Conservation (phyloP, 2,113 vertebrate species). For the Pseudopodoces humilis region DNA sequence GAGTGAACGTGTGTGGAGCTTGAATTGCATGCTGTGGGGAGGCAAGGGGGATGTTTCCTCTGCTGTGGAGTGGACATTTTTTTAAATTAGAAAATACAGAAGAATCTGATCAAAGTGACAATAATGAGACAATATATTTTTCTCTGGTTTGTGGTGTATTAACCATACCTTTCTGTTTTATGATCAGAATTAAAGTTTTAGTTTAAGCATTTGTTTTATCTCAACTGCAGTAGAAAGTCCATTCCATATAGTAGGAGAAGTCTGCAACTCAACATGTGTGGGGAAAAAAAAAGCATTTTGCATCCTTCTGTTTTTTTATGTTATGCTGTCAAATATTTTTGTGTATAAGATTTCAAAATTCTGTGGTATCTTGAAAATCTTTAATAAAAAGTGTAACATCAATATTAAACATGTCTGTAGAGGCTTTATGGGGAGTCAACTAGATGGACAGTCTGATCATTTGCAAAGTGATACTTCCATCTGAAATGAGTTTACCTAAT, state of each 20-base stretch:
- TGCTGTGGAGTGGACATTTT: neutral
- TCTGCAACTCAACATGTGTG: neutral
- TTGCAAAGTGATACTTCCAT: conserved; percentile 54
- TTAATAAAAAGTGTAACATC: conserved; percentile 17
- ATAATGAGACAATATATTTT: neutral
- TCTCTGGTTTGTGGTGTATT: neutral
- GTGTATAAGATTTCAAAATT: neutral
- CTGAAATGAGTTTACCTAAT: conserved; percentile 60
- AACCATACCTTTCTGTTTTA: neutral
- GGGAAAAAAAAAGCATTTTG: neutral
- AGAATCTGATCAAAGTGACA: neutral
- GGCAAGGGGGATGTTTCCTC: neutral
- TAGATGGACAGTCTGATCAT: conserved; percentile 56
- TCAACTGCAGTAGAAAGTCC: neutral
- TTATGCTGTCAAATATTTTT: neutral
- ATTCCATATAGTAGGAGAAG: neutral
- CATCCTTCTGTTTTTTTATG: neutral
- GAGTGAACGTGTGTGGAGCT: neutral
- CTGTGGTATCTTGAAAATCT: conserved; percentile 8
- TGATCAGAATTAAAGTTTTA: neutral
- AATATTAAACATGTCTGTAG: conserved; percentile 26
- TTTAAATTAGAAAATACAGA: neutral
- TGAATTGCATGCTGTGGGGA: neutral
- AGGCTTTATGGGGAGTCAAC: conserved; percentile 46
- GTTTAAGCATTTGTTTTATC: neutral